Percentiles rank a stretch among this genome's conserved stretches.
These are phyloP conservation scores for Tubulanus polymorphus DNA, from an alignment of 2,888 invertebrate genomes.

Conservation along the genomic window DNA sequence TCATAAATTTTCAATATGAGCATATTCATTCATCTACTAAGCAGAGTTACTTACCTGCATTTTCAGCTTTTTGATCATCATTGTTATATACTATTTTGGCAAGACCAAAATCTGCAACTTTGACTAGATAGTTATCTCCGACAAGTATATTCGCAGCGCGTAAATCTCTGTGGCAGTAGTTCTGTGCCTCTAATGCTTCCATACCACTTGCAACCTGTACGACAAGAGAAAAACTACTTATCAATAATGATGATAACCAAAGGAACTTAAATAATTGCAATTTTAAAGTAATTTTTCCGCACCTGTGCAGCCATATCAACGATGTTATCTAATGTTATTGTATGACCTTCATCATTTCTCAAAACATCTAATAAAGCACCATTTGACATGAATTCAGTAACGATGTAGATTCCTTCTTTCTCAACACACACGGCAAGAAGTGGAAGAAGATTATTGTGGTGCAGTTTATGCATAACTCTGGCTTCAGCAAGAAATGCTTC, in stretches of 20 bases:
- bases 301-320: neutral
- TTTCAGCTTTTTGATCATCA: constrained; percentile 31
- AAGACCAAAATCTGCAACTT: constrained; percentile 53
- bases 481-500: constrained; percentile 91
- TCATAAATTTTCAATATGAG: too few relatives aligned
- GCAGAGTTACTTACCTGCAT: too few relatives aligned
- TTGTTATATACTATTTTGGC: constrained; percentile 38
- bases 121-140: constrained; percentile 45
- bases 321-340: constrained; percentile 55
- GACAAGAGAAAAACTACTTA: neutral
- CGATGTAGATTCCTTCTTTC: constrained; percentile 83
- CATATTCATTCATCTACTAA: too few relatives aligned
- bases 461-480: constrained; percentile 49
- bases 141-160: constrained; percentile 53
- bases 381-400: constrained; percentile 90
- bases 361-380: constrained; percentile 91
- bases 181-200: constrained; percentile 48
- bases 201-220: constrained; percentile 50
- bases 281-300: neutral
- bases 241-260: too few relatives aligned
- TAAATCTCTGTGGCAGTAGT: constrained; percentile 50
- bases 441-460: constrained; percentile 72
- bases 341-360: constrained; percentile 84
- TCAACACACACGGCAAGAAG: constrained; percentile 89
- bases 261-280: too few relatives aligned